Base-by-base conservation (phyloP, 2,888 invertebrate species). In the Volucella bombylans region DNA sequence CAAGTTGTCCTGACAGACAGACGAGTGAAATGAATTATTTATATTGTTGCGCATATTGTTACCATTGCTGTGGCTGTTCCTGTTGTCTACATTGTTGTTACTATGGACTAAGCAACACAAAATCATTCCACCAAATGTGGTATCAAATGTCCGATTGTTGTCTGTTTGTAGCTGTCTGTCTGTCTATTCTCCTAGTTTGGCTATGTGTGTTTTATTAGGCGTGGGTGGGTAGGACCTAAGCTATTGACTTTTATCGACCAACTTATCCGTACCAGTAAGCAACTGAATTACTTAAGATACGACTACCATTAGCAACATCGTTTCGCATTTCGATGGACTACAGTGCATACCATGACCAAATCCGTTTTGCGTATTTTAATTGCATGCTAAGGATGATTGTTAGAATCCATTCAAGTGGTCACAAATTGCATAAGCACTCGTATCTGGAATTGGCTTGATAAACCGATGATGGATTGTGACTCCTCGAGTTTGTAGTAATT, bases 211-310 rank as follows among this genome's bases (percentile, higher is more conserved):
- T 79, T 68, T 67, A 68, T 45, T 57, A 4, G 54, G 61, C 79
- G 82, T 80, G 73, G 82, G 82, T 59, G 82, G 74, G 68, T 76
- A 74, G 82, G 73, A 79, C 64, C 68, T 59, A 59, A 74, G 82
- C 82, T 62, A 69, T 69, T 59, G 65, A 41, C 47, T 71, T 72
- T 79, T 69, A 74, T 80, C 79, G 69, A 73, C 79, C 73, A 55
- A 1, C 54, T 79, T 54, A 31, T 31, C 31, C 6, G 31, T 31
- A 31, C 31, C 6, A 31, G 31, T 6, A 8, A 69, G 64, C 80
- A 55, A 80, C 79, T 74, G 82, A 69, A 79, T 83, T 83, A 79
- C 73, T 83, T 83, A 69, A 83, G 82, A 79, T 73, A 73, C 31
- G 31, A 31, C 31, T 31, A 31, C 79, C 82, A 83, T 83, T 83